Conservation (phyloP, 2,113 vertebrate genomes). For the Drymodes brunneopygia region DNA sequence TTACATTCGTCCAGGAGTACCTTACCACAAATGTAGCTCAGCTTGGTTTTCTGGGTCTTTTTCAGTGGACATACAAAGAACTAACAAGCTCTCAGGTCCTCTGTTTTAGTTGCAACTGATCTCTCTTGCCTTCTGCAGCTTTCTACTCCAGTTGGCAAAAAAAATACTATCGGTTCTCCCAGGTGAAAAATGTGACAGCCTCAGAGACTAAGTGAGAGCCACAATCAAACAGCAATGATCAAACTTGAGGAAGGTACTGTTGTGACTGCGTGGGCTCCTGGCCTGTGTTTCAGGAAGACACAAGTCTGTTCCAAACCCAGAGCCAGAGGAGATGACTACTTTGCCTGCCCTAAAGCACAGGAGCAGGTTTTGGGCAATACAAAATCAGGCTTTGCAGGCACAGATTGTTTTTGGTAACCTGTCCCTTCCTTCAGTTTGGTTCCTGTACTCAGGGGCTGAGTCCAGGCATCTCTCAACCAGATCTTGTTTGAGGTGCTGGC, state of each 20-base stretch:
- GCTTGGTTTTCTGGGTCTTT: neutral
- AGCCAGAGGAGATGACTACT: neutral
- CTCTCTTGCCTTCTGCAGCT: neutral
- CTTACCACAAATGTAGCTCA: neutral
- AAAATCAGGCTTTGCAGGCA: neutral
- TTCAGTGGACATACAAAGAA: neutral
- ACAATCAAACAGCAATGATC: neutral
- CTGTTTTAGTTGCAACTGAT: neutral
- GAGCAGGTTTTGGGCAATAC: neutral
- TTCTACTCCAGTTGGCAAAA: neutral
- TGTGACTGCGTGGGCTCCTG: neutral
- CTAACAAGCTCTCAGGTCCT: neutral
- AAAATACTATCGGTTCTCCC: neutral
- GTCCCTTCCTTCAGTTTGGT: neutral
- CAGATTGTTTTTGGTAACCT: neutral
- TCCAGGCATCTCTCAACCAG: neutral
- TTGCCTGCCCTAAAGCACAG: neutral
- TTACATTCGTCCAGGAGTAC: neutral
- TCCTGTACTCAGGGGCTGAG: fast-evolving
- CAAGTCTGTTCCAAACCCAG: neutral
- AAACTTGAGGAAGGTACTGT: neutral
- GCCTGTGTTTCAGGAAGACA: neutral
- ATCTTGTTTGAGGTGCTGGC: neutral
- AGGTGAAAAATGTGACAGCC: neutral
- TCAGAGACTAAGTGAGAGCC: neutral